Percentiles rank a stretch among this genome's conserved stretches.
Conservation (phyloP, 2,113 vertebrate genomes). For the Gorsachius goisagi region DNA sequence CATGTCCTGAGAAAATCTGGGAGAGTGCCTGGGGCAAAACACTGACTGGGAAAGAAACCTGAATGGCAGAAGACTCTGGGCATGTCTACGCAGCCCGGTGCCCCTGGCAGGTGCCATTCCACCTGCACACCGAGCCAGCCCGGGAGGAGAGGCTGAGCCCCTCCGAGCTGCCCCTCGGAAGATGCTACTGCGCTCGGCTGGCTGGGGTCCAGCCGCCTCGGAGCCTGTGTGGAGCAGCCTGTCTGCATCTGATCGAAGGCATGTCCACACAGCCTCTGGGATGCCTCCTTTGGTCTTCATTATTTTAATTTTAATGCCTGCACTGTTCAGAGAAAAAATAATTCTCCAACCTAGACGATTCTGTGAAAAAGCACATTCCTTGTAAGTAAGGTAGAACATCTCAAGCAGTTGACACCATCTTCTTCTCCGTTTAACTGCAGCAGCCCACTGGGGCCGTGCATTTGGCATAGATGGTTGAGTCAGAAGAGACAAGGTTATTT, state of each 20-base stretch:
- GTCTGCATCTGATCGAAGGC: not conserved
- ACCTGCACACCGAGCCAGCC: rapidly evolving
- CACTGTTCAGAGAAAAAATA: not conserved
- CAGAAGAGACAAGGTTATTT: not conserved
- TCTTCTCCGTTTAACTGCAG: not conserved
- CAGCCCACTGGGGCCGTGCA: not conserved
- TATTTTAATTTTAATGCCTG: not conserved
- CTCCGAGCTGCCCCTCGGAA: not conserved
- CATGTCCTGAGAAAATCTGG: not conserved
- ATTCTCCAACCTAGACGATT: no score
- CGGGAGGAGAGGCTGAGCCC: not conserved
- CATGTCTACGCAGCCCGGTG: not conserved
- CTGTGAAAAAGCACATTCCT: not conserved
- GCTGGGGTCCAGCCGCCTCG: not conserved
- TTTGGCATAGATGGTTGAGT: not conserved
- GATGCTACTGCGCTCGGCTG: not conserved
- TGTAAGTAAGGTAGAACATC: not conserved
- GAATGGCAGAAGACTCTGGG: not conserved
- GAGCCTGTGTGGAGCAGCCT: not conserved
- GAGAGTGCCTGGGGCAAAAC: not conserved
- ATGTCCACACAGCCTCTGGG: not conserved
- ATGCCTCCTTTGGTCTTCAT: not conserved
- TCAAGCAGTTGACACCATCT: not conserved
- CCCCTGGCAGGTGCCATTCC: not conserved
- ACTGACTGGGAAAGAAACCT: not conserved